Evolutionary conservation across 37 sponge, comb jelly and placozoan genomes (phyloP), one percentile per base, ranked within the genome.

Genomic region (Theonella swinhoei): DNA sequence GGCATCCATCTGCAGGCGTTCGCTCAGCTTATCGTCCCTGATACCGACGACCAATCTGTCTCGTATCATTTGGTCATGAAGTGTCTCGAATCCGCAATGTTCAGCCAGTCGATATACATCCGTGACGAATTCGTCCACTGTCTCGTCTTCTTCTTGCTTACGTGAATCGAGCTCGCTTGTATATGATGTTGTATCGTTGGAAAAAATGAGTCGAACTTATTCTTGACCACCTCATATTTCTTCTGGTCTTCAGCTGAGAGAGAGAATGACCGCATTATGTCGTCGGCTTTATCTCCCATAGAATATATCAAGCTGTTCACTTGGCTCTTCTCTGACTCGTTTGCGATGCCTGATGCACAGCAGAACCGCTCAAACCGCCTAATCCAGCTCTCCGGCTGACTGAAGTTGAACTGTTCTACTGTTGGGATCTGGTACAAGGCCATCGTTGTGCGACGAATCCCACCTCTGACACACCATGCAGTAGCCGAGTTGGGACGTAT

Each of bases 261-360:
- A n/a, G n/a, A n/a, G n/a, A n/a, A n/a, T n/a, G n/a, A n/a, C n/a
- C n/a, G n/a, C 59, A 64, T n/a, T 20, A 81, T 70, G 35, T 81
- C 71, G 35, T 81, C 82, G 11, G 82, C 82, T 33, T 74, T 65
- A 38, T 81, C 74, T 62, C 83, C 83, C 83, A 83, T 83, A 11
- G 47, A n/a, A 37, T 83, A 83, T 25, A 72, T 73, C 31, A 83
- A 32, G 25, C 33, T 74, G 47, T 83, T 83, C 14, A 83, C 75
- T 39, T 74, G 83, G 23, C 4, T 26, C 31, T 83, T 65, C 26
- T 83, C 65, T 14, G 23, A 31, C 30, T 83, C 74, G 58, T n/a
- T n/a, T n/a, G n/a, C n/a, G n/a, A n/a, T n/a, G n/a, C n/a, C n/a
- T n/a, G n/a, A n/a, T n/a, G n/a, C n/a, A n/a, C n/a, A n/a, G n/a